Base-by-base conservation (phyloP, 2,888 invertebrate genomes). In the Galeopsomyia nigrocyanea region DNA sequence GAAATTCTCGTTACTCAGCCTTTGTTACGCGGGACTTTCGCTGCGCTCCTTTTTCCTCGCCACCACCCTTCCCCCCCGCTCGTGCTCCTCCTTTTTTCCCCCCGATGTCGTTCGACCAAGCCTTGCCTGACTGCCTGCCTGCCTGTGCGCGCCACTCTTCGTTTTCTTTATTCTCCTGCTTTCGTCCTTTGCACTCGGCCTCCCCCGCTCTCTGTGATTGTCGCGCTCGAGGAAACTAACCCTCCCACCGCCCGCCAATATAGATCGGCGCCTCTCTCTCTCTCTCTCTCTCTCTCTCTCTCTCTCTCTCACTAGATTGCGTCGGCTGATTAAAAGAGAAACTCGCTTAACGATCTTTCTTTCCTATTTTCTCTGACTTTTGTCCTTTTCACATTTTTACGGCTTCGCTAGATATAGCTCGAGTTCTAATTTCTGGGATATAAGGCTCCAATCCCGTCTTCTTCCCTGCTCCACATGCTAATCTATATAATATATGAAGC, bases 1-100 rank as follows among this genome's bases (percentile, higher is more conserved):
- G 65, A 71, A 74, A 74, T 71, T 68, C 74, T 74, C 74, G 68
- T 71, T 71, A 71, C 74, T 68, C 71, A 66, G 71, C 68, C 71
- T 68, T 71, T 71, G 67, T 71, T 66, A 62, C 61, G 66, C 58
- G 60, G 55, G 55, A 21, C 22, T 64, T 62, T 56, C 31, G 55
- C 49, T 17, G 53, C 17, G n/a, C 50, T 55, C 47, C 9, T 39
- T 39, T 47, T n/a, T 17, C 22, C 49, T 60, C 65, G 19, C 21
- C 26, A 14, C 47, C 14, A 16, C 2, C 26, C 56, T 14, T 26
- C 10, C 31, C 17, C 55, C 21, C 55, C 5, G 26, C 46, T 17
- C 9, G 17, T 6, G 60, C 60, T 60, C 39, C 39, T 19, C 19
- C 55, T 58, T 64, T 58, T 31, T 65, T 62, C 39, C 49, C 61